Evolutionary conservation across 2,113 vertebrate species (phyloP), one percentile per base, ranked within the genome.

Genomic region (Chascanopsetta lugubris): DNA sequence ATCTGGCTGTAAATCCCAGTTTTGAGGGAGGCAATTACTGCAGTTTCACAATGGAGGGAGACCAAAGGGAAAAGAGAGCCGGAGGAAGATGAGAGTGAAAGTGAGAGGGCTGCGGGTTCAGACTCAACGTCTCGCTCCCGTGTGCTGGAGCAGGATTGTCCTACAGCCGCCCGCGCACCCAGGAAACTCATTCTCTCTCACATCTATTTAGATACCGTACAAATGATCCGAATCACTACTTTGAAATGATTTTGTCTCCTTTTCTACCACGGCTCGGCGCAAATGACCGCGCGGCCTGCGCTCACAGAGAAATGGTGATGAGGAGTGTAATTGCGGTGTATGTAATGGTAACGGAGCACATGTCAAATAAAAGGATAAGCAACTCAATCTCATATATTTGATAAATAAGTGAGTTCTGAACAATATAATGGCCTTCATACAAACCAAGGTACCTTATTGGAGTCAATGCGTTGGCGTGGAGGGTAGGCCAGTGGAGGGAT

Each of bases 401-500:
- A 36, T 36, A 5, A 36, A n/a, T n/a, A n/a, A n/a, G n/a, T n/a
- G 34, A 40, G 17, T 40, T 7, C 6, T n/a, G 2, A n/a, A 40
- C 15, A 40, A 40, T 6, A n/a, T n/a, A n/a, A n/a, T 17, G 17
- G 17, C 29, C 29, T n/a, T 40, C 1, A 5, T 7, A 36, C 11
- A 36, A 36, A 15, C 15, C 42, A 20, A 11, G 10, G 10, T 80
- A 93, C 92, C 90, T 91, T 89, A 79, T 93, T 97, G 49, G 96
- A 94, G 86, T 99, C 97, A 76, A 97, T 93, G 86, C 94, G 94
- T 70, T 94, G 75, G 80, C 94, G 95, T 34, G 95, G 94, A 21
- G 95, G 95, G 40, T 98, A 98, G 62, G 96, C 93, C 54, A 96
- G 93, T 8, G 97, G 96, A 62, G 95, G 96, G 59, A 96, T 92